Evolutionary conservation across 2,797 vertebrate species (phyloP), one percentile per base, ranked within the genome.

Genomic region (Rhinogobio ventralis): DNA sequence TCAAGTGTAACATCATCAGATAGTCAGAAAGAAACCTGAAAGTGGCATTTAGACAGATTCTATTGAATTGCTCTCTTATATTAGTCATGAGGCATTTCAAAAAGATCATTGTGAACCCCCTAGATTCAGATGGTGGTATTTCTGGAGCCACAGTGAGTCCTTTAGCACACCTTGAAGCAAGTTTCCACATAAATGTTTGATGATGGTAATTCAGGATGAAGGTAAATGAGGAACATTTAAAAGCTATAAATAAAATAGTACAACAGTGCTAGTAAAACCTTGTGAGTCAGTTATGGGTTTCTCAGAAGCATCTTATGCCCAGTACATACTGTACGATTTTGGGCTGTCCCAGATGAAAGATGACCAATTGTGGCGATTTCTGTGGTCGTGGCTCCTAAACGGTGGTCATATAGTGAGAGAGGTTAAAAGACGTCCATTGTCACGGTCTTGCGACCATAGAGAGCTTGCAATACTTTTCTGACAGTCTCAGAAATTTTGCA

Each of bases 131-230:
- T 39, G 53, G 55, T 62, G 25, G 39, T 20, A 42, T 53, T 73
- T 36, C 3, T 53, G 72, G 45, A 25, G 4, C 42, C 51, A 36
- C 5, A 39, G 39, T 45, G 17, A 19, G 20, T 68, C 2, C n/a
- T 77, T 57, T 57, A 30, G 30, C 17, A 28, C 3, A 30, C 30
- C 60, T 76, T 66, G 33, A 28, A 76, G 46, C 72, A 66, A 74
- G 45, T 73, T 82, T 62, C n/a, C 81, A 82, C 46, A 83, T 75
- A 20, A 68, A 80, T 42, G 23, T 69, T 55, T 76, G 46, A 55
- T 77, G 33, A 57, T 77, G 33, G 73, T 77, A 45, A 69, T 55
- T 69, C 4, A 28, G 45, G 82, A 68, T 83, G 33, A 77, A 25
- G 55, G 81, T 73, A 74, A 62, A 49, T 49, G 9, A 0, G 1